phyloP scores from a whole-genome alignment of 1,140 invertebrate genomes.

The Archivesica marissinica region DNA sequence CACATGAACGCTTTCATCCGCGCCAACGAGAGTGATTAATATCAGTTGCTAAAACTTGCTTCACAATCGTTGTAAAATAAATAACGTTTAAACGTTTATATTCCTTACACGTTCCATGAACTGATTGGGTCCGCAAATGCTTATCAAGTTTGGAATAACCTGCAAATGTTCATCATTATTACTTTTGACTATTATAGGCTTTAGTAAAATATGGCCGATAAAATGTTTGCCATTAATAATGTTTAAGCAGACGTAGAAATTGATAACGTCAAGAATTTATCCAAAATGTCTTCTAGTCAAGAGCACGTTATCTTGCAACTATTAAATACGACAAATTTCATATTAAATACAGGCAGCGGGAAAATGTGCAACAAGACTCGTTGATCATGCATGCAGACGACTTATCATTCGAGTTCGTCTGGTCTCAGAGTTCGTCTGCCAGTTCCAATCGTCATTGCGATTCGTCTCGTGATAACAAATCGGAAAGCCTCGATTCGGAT shows the following conservation, averaged over 20 bases:
- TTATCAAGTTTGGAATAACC: background rate
- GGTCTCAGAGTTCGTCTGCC: slow-evolving; percentile 38
- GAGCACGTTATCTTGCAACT: slow-evolving; percentile 47
- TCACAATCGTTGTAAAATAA: no score
- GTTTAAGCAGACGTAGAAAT: slow-evolving; percentile 19
- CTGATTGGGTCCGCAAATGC: no score
- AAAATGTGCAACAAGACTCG: slow-evolving; percentile 37
- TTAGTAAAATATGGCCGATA: slow-evolving; percentile 23
- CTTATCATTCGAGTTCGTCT: slow-evolving; percentile 17
- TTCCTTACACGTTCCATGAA: no score
- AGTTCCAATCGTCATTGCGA: slow-evolving; percentile 42
- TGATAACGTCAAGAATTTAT: slow-evolving; percentile 37
- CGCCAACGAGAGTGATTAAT: no score
- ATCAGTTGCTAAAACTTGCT: no score
- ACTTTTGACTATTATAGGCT: slow-evolving; percentile 44
- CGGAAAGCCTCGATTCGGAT: slow-evolving; percentile 55
- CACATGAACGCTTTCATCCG: no score
- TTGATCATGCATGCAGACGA: slow-evolving; percentile 26
- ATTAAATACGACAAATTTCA: slow-evolving; percentile 60
- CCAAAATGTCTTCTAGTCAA: slow-evolving; percentile 40
- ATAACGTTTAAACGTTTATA: no score
- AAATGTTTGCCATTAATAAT: slow-evolving; percentile 51
- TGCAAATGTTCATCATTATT: slow-evolving; percentile 28
- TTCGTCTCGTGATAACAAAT: slow-evolving; percentile 61
- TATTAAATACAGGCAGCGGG: slow-evolving; percentile 27